phyloP scores from a whole-genome alignment of 2,888 invertebrate genomes.

The Lucinisca nassula region DNA sequence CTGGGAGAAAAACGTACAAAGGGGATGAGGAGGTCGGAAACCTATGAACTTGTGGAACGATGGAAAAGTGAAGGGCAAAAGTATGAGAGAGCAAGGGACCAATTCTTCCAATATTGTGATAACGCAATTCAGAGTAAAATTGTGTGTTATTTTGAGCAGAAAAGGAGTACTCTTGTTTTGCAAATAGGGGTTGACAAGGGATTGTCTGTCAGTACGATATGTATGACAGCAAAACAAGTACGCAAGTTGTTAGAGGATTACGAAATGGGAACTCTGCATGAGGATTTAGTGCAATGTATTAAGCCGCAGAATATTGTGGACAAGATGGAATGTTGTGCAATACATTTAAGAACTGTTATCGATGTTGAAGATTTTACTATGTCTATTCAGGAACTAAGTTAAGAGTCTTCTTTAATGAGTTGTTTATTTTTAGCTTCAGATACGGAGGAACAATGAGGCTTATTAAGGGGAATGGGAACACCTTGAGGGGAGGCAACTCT shows the following conservation, averaged over 20 bases:
- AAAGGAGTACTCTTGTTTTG: slow-evolving; percentile 84
- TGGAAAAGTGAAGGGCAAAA: slow-evolving; percentile 68
- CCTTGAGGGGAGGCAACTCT: no score
- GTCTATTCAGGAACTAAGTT: slow-evolving; percentile 76
- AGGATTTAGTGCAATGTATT: slow-evolving; percentile 77
- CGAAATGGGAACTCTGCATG: slow-evolving; percentile 75
- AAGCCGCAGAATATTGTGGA: slow-evolving; percentile 75
- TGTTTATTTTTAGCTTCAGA: no score
- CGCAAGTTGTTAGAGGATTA: slow-evolving; percentile 78
- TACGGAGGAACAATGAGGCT: no score
- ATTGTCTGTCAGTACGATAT: slow-evolving; percentile 83
- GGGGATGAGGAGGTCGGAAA: slow-evolving; percentile 65
- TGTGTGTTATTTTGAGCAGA: slow-evolving; percentile 86
- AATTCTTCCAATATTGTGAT: slow-evolving; percentile 72
- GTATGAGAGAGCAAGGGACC: slow-evolving; percentile 60
- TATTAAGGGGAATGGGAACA: no score
- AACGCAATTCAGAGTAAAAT: slow-evolving; percentile 76
- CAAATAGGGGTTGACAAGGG: slow-evolving; percentile 79
- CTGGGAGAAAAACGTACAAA: slow-evolving; percentile 39
- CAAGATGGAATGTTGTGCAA: slow-evolving; percentile 77
- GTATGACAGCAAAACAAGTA: slow-evolving; percentile 82
- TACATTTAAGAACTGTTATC: slow-evolving; percentile 79
- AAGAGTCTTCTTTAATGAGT: slow-evolving; percentile 10
- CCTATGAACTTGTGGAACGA: slow-evolving; percentile 67
- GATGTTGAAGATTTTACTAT: slow-evolving; percentile 79